Percentiles rank a stretch among this genome's conserved stretches.
Conservation (phyloP, 2,797 vertebrate genomes). For the Sebastes goodei region DNA sequence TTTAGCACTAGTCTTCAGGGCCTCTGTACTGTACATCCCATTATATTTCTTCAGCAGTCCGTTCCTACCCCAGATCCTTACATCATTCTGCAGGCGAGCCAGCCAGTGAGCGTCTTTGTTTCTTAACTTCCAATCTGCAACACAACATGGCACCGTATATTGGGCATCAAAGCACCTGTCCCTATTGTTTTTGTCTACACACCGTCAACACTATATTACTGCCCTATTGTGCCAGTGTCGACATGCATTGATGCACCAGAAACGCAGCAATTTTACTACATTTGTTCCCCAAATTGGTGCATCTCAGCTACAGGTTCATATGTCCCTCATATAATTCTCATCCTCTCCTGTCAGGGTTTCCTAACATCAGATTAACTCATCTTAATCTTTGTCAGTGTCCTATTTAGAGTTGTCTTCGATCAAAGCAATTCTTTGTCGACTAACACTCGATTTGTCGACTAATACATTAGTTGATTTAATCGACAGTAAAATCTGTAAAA, state of each 20-base stretch:
- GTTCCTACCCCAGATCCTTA: background rate
- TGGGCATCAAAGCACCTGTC: background rate
- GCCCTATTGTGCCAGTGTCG: background rate
- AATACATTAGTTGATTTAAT: too few species aligned
- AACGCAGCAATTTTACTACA: background rate
- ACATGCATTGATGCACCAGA: background rate
- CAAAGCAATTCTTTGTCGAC: too few species aligned
- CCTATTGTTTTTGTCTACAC: background rate
- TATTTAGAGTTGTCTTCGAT: too few species aligned
- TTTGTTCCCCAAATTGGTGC: background rate
- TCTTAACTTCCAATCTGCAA: background rate
- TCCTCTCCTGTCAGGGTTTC: background rate
- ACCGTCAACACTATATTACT: background rate
- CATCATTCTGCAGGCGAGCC: background rate
- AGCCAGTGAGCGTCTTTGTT: background rate
- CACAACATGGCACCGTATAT: background rate
- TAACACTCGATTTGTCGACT: too few species aligned
- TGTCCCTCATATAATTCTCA: background rate
- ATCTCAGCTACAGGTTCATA: background rate
- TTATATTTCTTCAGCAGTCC: conserved; percentile 6
- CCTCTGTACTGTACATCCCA: conserved; percentile 20
- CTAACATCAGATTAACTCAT: background rate
- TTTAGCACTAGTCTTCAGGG: conserved; percentile 23
- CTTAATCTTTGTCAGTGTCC: background rate
- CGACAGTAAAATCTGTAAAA: too few species aligned